A percentile compares a stretch with the other conserved stretches of the same genome.
Conservation (phyloP, 2,888 invertebrate genomes). For the Carabus problematicus region DNA sequence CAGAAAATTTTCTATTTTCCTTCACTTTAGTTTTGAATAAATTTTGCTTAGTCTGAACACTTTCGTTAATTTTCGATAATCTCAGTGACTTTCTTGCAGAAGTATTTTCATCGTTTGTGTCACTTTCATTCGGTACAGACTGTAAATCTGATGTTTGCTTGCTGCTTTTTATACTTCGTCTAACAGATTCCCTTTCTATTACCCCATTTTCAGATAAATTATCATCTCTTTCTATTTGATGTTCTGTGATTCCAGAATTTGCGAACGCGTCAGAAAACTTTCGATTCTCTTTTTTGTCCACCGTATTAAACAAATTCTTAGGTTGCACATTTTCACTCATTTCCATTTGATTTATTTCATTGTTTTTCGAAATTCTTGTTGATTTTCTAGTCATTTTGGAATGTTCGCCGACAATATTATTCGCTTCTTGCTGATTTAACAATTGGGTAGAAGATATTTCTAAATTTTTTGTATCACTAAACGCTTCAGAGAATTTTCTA, state of each 20-base stretch:
- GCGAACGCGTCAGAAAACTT: constrained; percentile 27
- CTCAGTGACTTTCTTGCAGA: neutral
- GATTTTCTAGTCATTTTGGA: neutral
- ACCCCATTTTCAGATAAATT: no score
- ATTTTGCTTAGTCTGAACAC: no score
- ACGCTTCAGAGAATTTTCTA: constrained; percentile 24
- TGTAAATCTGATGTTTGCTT: neutral
- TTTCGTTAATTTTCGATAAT: neutral
- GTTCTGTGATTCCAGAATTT: neutral
- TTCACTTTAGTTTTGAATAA: neutral
- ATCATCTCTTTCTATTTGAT: neutral
- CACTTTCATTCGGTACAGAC: neutral
- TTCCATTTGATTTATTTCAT: neutral
- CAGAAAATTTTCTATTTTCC: constrained; percentile 15
- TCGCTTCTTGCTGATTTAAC: constrained; percentile 3
- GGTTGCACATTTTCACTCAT: neutral
- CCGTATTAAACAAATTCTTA: neutral
- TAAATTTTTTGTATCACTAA: constrained; percentile 17
- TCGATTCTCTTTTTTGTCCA: neutral
- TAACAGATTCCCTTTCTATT: neutral
- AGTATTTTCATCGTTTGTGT: constrained; percentile 5
- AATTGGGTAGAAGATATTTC: neutral
- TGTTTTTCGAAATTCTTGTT: neutral
- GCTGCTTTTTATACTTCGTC: neutral
- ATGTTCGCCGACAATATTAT: neutral